These are phyloP conservation scores for Tichodroma muraria DNA, from an alignment of 2,113 vertebrate species.

Conservation along the genomic window DNA sequence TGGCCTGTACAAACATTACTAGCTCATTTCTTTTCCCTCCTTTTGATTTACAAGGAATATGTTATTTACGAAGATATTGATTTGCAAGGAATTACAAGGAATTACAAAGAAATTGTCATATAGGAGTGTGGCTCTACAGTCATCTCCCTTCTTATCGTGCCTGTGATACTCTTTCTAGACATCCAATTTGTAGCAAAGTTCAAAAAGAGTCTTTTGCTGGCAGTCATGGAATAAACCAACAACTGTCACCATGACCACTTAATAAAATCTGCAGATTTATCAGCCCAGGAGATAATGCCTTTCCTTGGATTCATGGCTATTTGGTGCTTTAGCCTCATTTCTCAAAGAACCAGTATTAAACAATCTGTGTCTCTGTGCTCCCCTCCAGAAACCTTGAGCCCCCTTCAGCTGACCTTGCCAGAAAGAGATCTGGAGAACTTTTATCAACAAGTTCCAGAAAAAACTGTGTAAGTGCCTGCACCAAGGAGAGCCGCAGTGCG, in stretches of 20 bases:
- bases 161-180: neutral
- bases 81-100: neutral
- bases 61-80: neutral
- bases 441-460: neutral
- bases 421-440: neutral
- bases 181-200: neutral
- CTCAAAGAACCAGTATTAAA: neutral
- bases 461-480: neutral
- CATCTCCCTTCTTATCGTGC: neutral
- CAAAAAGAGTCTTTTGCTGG: neutral
- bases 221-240: neutral
- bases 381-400: neutral
- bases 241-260: neutral
- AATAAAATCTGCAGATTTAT: neutral
- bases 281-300: neutral
- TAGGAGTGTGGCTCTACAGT: neutral
- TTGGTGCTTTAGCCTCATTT: neutral
- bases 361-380: neutral
- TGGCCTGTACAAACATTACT: neutral
- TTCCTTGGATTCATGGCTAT: neutral
- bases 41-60: neutral
- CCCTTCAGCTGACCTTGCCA: neutral
- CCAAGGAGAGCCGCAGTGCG: accelerated
- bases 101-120: neutral
- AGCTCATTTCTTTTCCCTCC: neutral